phyloP scores from a whole-genome alignment of 2,888 invertebrate genomes.

The Ophion obscuratus region DNA sequence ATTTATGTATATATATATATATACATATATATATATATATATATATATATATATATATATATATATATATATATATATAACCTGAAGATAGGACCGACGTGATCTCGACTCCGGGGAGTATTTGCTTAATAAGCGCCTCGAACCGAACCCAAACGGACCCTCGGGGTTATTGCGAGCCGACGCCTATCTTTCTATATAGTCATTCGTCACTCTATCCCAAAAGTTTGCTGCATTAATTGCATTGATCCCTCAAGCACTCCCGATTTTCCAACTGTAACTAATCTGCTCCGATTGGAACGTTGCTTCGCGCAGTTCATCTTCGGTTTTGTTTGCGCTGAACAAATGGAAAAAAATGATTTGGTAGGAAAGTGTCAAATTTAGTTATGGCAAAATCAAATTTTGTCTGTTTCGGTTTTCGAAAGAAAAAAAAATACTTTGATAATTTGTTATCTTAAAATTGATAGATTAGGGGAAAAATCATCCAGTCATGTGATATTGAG shows the following conservation, averaged over 20 bases:
- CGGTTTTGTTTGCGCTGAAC: neutral
- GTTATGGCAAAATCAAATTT: too few relatives aligned
- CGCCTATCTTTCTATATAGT: constrained; percentile 57
- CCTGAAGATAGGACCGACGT: constrained; percentile 43
- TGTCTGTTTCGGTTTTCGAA: too few relatives aligned
- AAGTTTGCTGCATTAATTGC: constrained; percentile 27
- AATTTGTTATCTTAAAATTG: too few relatives aligned
- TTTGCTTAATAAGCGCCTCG: constrained; percentile 79
- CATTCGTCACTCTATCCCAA: constrained; percentile 36
- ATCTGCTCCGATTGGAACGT: neutral
- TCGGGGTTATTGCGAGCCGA: constrained; percentile 77
- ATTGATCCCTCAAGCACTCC: constrained; percentile 11
- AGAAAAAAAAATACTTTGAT: too few relatives aligned
- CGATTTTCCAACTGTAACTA: neutral
- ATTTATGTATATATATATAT: constrained; percentile 13
- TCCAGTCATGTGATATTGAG: too few relatives aligned
- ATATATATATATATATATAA: constrained; percentile 22
- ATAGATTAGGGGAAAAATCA: too few relatives aligned
- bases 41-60: neutral
- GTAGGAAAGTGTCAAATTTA: too few relatives aligned
- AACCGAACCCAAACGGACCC: constrained; percentile 74
- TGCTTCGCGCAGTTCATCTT: neutral
- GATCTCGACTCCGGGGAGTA: constrained; percentile 67
- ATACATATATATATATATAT: constrained; percentile 12
- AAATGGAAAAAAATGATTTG: neutral